Conservation (phyloP, 2,888 invertebrate species). For the Minunthozetes semirufus region DNA sequence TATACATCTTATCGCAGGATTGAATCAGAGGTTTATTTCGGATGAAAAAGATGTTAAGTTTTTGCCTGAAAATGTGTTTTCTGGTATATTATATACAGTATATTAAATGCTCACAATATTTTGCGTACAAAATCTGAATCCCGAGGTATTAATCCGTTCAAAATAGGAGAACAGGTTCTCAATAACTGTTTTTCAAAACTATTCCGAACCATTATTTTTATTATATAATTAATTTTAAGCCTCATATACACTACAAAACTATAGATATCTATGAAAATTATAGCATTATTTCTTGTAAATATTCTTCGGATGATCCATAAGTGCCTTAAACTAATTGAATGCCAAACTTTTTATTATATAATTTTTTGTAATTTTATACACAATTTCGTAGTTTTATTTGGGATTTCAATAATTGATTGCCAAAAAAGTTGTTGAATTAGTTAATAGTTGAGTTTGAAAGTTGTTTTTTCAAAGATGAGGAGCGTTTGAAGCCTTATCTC, state of each 20-base stretch:
- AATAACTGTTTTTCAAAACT: not conserved
- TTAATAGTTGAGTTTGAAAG: not conserved
- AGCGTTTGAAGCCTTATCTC: not conserved
- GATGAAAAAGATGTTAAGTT: too few relatives aligned
- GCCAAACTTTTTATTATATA: not conserved
- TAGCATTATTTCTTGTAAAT: not conserved
- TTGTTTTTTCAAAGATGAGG: not conserved
- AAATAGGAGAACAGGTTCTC: too few relatives aligned
- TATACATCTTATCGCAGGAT: too few relatives aligned
- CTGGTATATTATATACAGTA: too few relatives aligned
- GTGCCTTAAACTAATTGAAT: slow-evolving; percentile 12
- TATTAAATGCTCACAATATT: too few relatives aligned
- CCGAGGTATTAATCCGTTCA: too few relatives aligned
- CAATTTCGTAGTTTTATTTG: not conserved
- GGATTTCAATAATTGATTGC: not conserved
- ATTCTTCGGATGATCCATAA: not conserved
- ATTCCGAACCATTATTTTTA: not conserved
- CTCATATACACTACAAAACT: not conserved
- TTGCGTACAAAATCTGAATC: too few relatives aligned
- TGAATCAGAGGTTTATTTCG: too few relatives aligned
- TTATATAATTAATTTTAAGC: not conserved
- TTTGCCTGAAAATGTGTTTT: too few relatives aligned
- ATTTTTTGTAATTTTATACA: not conserved
- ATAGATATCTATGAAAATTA: not conserved
- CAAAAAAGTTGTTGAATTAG: not conserved